Conservation (phyloP, 2,888 invertebrate genomes). For the Eulithis prunata region DNA sequence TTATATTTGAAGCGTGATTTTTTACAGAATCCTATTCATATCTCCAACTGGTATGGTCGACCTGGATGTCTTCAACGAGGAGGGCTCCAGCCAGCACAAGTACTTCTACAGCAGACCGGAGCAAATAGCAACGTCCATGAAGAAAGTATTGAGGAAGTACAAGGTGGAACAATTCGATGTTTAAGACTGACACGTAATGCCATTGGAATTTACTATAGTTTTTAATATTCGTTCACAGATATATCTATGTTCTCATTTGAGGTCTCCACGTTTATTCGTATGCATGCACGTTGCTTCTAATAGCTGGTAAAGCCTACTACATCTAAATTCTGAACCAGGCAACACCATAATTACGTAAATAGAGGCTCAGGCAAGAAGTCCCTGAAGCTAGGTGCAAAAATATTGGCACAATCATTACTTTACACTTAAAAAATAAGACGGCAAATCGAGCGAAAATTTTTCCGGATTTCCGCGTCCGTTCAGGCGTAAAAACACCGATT, state of each 20-base stretch:
- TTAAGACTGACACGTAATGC: conserved; percentile 45
- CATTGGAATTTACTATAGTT: conserved; percentile 6
- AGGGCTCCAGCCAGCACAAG: conserved; percentile 83
- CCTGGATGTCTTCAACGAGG: conserved; percentile 83
- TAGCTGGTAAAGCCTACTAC: too few species aligned
- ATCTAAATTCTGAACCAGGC: too few species aligned
- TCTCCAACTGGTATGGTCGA: conserved; percentile 83
- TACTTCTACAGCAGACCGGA: conserved; percentile 82
- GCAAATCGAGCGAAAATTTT: conserved; percentile 27
- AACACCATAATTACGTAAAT: too few species aligned
- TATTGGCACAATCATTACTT: conserved; percentile 1
- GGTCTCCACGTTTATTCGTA: too few species aligned
- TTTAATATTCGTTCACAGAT: background rate
- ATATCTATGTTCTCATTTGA: too few species aligned
- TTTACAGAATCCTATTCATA: conserved; percentile 85
- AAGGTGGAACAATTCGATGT: conserved; percentile 63
- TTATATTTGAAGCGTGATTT: background rate
- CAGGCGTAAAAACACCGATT: conserved; percentile 35
- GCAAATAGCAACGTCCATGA: conserved; percentile 81
- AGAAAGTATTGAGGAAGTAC: conserved; percentile 71
- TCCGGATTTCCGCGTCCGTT: conserved; percentile 34
- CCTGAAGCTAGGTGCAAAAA: background rate
- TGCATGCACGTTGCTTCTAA: too few species aligned
- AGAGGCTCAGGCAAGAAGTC: too few species aligned
- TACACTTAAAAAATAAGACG: conserved; percentile 8